A percentile compares a stretch with the other conserved stretches of the same genome.
Evolutionary conservation across 2,113 vertebrate genomes (phyloP).

Genomic region (Delphinapterus leucas): DNA sequence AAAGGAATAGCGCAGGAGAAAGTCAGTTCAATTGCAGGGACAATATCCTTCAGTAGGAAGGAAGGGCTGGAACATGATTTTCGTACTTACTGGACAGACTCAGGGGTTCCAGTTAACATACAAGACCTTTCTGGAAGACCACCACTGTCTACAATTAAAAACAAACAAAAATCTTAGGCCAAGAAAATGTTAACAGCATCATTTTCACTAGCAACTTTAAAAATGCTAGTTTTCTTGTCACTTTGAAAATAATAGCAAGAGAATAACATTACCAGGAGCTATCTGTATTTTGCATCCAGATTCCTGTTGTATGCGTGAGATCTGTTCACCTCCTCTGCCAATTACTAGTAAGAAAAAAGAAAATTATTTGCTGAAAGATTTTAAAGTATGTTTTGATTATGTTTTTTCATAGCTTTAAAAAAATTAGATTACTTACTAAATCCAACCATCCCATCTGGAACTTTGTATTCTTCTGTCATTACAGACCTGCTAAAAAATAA

Average conservation of each 20-base stretch:
- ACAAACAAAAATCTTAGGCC: background rate
- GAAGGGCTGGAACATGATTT: background rate
- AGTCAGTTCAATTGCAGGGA: background rate
- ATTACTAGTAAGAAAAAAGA: constrained; percentile 86
- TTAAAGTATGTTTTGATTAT: background rate
- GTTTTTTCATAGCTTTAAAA: background rate
- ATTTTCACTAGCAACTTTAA: background rate
- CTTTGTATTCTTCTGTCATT: constrained; percentile 96
- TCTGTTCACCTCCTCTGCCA: constrained; percentile 99
- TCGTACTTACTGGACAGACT: constrained; percentile 94
- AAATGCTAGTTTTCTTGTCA: background rate
- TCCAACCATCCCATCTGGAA: constrained; percentile 99
- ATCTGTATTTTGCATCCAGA: constrained; percentile 99
- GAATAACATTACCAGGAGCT: constrained; percentile 89
- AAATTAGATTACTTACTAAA: constrained; percentile 91
- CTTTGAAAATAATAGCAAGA: background rate
- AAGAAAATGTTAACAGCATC: background rate
- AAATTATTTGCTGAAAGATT: constrained; percentile 28
- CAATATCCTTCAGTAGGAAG: background rate
- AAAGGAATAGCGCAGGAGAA: background rate
- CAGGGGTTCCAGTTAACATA: constrained; percentile 94
- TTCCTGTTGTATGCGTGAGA: constrained; percentile 97
- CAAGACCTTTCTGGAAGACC: constrained; percentile 97
- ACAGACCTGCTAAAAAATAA: constrained; percentile 86
- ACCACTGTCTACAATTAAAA: constrained; percentile 90